These are phyloP conservation scores for Oxyura jamaicensis DNA, from an alignment of 2,113 vertebrate species.

Conservation along the genomic window DNA sequence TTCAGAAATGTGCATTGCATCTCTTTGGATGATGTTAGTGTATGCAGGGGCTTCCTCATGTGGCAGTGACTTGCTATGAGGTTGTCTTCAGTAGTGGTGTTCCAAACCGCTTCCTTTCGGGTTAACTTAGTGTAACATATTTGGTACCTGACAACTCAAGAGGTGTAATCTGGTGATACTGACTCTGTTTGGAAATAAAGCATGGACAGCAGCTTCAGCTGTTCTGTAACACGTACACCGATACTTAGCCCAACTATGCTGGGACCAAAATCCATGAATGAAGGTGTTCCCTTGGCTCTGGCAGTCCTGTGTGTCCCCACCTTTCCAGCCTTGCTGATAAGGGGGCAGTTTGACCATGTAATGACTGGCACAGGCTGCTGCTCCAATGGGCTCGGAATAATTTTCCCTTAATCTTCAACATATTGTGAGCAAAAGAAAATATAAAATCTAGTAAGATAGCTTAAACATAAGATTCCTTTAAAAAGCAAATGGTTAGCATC, in stretches of 20 bases:
- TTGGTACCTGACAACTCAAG: no score
- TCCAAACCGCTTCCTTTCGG: background rate
- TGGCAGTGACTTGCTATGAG: background rate
- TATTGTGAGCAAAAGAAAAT: background rate
- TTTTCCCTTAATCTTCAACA: background rate
- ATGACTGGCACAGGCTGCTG: background rate
- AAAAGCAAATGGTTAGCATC: background rate
- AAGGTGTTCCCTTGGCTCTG: background rate
- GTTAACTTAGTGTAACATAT: background rate
- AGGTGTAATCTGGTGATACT: background rate
- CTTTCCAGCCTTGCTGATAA: background rate
- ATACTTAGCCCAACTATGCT: background rate
- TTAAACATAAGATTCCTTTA: background rate
- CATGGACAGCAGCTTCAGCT: background rate
- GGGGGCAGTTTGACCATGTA: background rate
- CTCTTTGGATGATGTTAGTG: background rate
- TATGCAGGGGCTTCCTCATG: background rate
- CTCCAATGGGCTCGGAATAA: background rate
- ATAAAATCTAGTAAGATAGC: background rate
- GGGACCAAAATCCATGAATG: background rate
- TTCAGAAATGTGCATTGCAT: background rate
- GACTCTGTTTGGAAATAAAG: background rate
- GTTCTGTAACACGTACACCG: background rate
- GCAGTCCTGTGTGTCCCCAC: background rate
- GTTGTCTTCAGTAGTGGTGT: background rate